phyloP scores from a whole-genome alignment of 2,888 invertebrate species.

The Pachliopta kotzebuea region DNA sequence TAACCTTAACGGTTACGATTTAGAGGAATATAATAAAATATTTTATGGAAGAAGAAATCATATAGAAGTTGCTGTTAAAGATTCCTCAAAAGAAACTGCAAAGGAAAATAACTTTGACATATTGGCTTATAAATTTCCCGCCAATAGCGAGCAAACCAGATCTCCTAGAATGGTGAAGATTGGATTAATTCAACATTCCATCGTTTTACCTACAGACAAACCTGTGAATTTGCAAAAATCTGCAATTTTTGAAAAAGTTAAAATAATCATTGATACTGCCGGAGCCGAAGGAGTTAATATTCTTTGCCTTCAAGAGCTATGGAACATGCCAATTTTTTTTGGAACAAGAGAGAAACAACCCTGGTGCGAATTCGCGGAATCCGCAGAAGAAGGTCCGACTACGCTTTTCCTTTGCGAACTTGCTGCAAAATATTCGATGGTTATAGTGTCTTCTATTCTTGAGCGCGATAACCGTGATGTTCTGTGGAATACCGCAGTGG shows the following conservation, averaged over 20 bases:
- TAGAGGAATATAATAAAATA: slow-evolving; percentile 64
- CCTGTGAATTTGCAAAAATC: too few species aligned
- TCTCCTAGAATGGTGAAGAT: slow-evolving; percentile 87
- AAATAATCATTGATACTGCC: slow-evolving; percentile 88
- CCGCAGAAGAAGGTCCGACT: slow-evolving; percentile 91
- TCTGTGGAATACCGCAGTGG: slow-evolving; percentile 96
- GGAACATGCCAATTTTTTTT: slow-evolving; percentile 99
- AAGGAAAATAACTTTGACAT: slow-evolving; percentile 73
- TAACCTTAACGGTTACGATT: slow-evolving; percentile 58
- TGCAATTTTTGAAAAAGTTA: slow-evolving; percentile 85
- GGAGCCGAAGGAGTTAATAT: slow-evolving; percentile 91
- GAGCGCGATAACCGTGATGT: slow-evolving; percentile 95
- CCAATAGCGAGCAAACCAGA: slow-evolving; percentile 72
- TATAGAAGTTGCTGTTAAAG: slow-evolving; percentile 49
- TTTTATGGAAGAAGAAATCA: slow-evolving; percentile 59
- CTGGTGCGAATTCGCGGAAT: slow-evolving; percentile 98
- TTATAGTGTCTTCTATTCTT: slow-evolving; percentile 95
- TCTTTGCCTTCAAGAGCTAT: slow-evolving; percentile 96
- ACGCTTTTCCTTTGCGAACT: slow-evolving; percentile 89
- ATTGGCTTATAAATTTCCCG: slow-evolving; percentile 60
- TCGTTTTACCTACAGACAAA: slow-evolving; percentile 82
- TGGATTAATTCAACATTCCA: slow-evolving; percentile 92
- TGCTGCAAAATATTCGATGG: slow-evolving; percentile 92
- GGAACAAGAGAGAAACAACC: slow-evolving; percentile 97
- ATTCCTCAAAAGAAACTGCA: too few species aligned